Base-by-base conservation (phyloP, 2,888 invertebrate genomes). In the Pyrrhia umbra region DNA sequence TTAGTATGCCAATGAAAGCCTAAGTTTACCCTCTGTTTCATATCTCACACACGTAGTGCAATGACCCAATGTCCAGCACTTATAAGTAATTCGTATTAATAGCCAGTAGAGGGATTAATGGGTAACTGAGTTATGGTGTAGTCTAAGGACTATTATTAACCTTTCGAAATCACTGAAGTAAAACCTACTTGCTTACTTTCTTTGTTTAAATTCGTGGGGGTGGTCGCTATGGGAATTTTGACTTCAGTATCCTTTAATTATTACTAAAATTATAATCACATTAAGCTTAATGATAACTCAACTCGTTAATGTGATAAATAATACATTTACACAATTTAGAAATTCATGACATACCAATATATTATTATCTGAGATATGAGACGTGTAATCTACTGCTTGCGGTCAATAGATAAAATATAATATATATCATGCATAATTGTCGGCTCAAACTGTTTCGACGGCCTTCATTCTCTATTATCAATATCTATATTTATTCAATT, bases 291-390 rank as follows among this genome's bases (percentile, higher is more conserved):
- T 49, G 57, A 57, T 77, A 77, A 40, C 43, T 23, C 2, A 56
- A 50, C 15, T 76, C 40, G 27, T 57, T 77, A 61, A 37, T 3
- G 73, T 51, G 67, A 61, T 72, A 73, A 50, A 52, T 54, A 45
- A 34, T 55, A 65, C 18, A 60, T 43, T 54, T 39, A 72, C 42
- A 62, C 52, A 21, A 54, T 66, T 54, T 51, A 59, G 58, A 55
- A 72, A 62, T 65, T 72, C 43, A 52, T 66, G 73, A 73, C 59
- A 63, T 54, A 30, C 52, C 49, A 49, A 77, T 73, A 73, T 49
- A 73, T 72, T 63, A 73, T 77, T 67, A 73, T 77, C 60, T 55
- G 27, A 40, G 74, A 62, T 68, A 74, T 54, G 50, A 50, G 55
- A 42, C 16, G 43, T 55, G 39, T 73, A 65, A 72, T 61, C 40